phyloP scores from a whole-genome alignment of 2,888 invertebrate genomes.

The Merodon equestris region DNA sequence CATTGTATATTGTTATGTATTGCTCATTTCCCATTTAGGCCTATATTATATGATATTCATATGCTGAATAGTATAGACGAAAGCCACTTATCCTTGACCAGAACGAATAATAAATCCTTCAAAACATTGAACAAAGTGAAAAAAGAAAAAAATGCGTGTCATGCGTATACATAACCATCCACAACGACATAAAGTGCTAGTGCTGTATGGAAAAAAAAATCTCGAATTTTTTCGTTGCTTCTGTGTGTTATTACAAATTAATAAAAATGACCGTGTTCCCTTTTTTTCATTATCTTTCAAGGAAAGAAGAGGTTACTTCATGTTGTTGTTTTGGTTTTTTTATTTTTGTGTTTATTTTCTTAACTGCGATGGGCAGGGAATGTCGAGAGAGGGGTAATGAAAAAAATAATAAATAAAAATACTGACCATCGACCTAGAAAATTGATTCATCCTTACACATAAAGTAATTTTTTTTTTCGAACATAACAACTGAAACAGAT shows the following conservation, averaged over 20 bases:
- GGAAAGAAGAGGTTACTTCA: conserved; percentile 73
- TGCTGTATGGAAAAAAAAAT: not conserved
- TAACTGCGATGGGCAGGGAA: no score
- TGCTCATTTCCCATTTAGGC: not conserved
- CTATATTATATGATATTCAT: no score
- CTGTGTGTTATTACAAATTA: conserved; percentile 71
- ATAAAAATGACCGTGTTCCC: conserved; percentile 78
- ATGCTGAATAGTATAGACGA: not conserved
- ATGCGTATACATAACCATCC: conserved; percentile 27
- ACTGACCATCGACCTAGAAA: conserved; percentile 67
- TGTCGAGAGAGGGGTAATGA: conserved; percentile 13
- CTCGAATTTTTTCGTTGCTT: not conserved
- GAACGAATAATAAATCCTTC: conserved; percentile 56
- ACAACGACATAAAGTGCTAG: not conserved
- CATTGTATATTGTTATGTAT: no score
- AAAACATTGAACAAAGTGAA: conserved; percentile 6
- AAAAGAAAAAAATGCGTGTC: conserved; percentile 52
- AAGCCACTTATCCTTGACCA: conserved; percentile 64
- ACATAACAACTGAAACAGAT: no score
- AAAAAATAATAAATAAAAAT: conserved; percentile 37
- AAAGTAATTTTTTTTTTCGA: no score
- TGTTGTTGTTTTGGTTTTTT: conserved; percentile 8
- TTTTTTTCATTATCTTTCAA: conserved; percentile 77
- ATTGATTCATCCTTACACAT: conserved; percentile 59
- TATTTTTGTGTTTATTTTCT: no score